Percentiles rank a stretch among this genome's conserved stretches.
Evolutionary conservation across 1,140 invertebrate species (phyloP).

Genomic region (Platyscapa corneri): DNA sequence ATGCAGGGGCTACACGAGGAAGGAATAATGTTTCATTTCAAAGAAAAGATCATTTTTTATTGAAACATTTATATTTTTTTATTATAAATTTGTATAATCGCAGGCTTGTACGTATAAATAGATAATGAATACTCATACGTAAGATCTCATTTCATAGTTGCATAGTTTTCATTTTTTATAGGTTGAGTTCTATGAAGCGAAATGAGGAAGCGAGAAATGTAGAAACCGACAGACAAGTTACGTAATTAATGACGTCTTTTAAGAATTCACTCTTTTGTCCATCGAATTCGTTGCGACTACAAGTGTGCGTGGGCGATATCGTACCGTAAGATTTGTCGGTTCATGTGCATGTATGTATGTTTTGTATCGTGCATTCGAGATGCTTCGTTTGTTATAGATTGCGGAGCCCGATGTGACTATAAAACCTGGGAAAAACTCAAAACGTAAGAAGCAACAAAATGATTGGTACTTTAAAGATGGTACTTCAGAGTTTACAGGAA

Average conservation of each 20-base stretch:
- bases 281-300: background rate
- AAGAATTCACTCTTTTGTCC: conserved; percentile 42
- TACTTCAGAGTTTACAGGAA: too few relatives aligned
- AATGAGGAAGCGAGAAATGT: background rate
- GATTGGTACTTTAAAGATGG: background rate
- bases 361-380: background rate
- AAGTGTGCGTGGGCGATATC: conserved; percentile 1
- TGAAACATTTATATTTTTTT: background rate
- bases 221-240: conserved; percentile 16
- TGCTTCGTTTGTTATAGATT: background rate
- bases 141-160: conserved; percentile 1
- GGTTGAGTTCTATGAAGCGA: background rate
- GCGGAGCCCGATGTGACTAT: background rate
- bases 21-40: too few relatives aligned
- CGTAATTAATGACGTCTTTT: conserved; percentile 46
- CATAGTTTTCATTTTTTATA: conserved; percentile 10
- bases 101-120: background rate
- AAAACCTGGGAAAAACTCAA: background rate
- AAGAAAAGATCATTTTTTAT: too few relatives aligned
- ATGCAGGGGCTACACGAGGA: too few relatives aligned
- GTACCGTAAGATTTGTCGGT: conserved; percentile 3
- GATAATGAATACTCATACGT: background rate
- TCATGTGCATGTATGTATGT: too few relatives aligned
- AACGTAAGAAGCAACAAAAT: background rate
- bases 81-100: background rate